Base-by-base conservation (phyloP, 2,888 invertebrate species). In the Orthonevra nobilis region DNA sequence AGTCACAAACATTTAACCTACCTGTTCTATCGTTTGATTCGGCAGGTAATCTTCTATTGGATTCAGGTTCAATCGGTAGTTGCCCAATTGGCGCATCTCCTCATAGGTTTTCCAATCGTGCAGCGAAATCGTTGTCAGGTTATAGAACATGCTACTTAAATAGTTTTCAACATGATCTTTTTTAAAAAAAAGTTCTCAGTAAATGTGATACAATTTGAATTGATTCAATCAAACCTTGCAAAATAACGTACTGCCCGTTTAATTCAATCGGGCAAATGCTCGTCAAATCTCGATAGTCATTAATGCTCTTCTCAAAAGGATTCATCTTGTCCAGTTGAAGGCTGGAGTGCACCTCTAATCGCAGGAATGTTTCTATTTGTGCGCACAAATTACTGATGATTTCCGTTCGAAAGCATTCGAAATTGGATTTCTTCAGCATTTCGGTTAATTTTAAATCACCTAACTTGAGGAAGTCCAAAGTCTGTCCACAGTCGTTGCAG, bases 101-200 rank as follows among this genome's bases (percentile, higher is more conserved):
- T 96, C 95, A 86, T 99, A 99, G 0, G 97, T 97, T 88, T 95
- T 95, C 97, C 98, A 99, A 89, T 99, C 98, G 83, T 99, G 97
- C 42, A 98, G 90, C 4, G 98, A 97, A 23, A 99, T 97, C 1
- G 98, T 97, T 0, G 98, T 98, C 84, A 99, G 90, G 90, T 99
- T 98, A 89, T 99, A 99, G 89, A 98, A 99, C 86, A 96, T 97
- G 82, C 93, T 94, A 84, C 97, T 97, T 82, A 99, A 91, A 89
- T 98, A 98, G 86, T 96, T 93, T 87, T 98, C 98, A 5, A 97
- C 93, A 54, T 87, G 85, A 83, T 88, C 90, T 89, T 70, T n/a
- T n/a, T n/a, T 26, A 82, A 82, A 54, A 46, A 17, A 56, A 14
- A n/a, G 5, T 85, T 7, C 86, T 38, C 0, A 12, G 23, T 4